Evolutionary conservation across 2,113 vertebrate genomes (phyloP).

Genomic region (Planiliza haematocheilus): DNA sequence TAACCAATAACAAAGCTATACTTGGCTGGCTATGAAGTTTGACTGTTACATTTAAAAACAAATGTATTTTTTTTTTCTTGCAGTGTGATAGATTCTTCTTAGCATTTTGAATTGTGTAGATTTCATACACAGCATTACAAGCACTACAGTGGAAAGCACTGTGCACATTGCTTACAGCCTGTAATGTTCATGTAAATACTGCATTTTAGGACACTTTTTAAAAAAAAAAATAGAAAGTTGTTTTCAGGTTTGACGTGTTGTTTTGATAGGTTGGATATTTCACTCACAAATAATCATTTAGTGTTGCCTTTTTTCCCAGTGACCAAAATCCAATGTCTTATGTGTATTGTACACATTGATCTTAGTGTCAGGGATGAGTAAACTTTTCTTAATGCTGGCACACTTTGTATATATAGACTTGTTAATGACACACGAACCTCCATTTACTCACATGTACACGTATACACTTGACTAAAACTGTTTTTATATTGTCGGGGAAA

Average conservation of each 20-base stretch:
- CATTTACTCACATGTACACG: constrained; percentile 67
- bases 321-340: constrained; percentile 84
- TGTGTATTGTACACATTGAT: constrained; percentile 76
- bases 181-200: constrained; percentile 75
- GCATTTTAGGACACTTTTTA: constrained; percentile 69
- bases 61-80: constrained; percentile 47
- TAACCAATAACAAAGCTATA: constrained; percentile 79
- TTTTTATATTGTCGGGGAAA: constrained; percentile 72
- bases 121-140: constrained; percentile 74
- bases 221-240: constrained; percentile 59
- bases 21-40: constrained; percentile 80
- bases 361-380: constrained; percentile 77
- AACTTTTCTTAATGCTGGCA: constrained; percentile 76
- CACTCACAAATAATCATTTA: constrained; percentile 71
- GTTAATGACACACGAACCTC: constrained; percentile 71
- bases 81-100: constrained; percentile 65
- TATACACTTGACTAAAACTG: constrained; percentile 68
- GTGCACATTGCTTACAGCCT: constrained; percentile 74
- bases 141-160: constrained; percentile 74
- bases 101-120: constrained; percentile 71
- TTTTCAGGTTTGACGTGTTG: constrained; percentile 72
- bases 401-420: constrained; percentile 75
- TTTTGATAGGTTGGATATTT: constrained; percentile 75
- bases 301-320: constrained; percentile 74
- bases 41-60: constrained; percentile 80